These are phyloP conservation scores for Apamea sordens DNA, from an alignment of 2,888 invertebrate genomes.

Conservation along the genomic window DNA sequence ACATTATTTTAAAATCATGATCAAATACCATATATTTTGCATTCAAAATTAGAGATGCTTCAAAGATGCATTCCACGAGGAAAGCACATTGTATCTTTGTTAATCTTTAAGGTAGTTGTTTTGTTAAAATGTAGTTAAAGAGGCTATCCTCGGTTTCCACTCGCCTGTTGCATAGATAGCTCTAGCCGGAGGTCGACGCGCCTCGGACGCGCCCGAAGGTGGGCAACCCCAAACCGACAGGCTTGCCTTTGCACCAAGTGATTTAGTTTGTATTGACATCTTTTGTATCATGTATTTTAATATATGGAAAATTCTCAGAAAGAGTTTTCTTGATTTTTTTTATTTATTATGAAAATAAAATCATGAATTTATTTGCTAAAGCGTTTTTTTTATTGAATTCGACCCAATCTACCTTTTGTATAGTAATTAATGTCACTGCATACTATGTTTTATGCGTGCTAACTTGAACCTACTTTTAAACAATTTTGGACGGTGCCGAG, in stretches of 20 bases:
- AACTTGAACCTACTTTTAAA: too few relatives aligned
- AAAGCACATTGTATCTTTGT: constrained; percentile 86
- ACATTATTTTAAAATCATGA: constrained; percentile 88
- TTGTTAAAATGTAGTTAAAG: constrained; percentile 84
- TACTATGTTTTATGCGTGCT: too few relatives aligned
- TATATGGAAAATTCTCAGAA: constrained; percentile 88
- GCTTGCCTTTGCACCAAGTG: constrained; percentile 91
- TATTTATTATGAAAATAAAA: constrained; percentile 90
- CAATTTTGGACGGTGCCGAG: too few relatives aligned
- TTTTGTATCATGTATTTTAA: constrained; percentile 90
- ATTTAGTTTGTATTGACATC: constrained; percentile 90
- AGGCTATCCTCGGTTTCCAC: constrained; percentile 89
- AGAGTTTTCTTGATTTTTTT: constrained; percentile 88
- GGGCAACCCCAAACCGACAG: constrained; percentile 85
- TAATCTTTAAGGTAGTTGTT: constrained; percentile 81
- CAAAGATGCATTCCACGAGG: constrained; percentile 86
- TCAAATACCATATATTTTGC: constrained; percentile 87
- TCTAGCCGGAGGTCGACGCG: constrained; percentile 73
- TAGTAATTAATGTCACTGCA: too few relatives aligned
- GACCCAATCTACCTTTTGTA: background rate
- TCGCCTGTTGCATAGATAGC: constrained; percentile 85
- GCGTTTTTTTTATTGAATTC: constrained; percentile 72
- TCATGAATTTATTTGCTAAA: constrained; percentile 90
- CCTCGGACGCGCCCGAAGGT: constrained; percentile 65
- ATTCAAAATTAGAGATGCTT: constrained; percentile 82